Percentiles rank a stretch among this genome's conserved stretches.
Conservation (phyloP, 2,888 invertebrate genomes). For the Drosophila colorata region DNA sequence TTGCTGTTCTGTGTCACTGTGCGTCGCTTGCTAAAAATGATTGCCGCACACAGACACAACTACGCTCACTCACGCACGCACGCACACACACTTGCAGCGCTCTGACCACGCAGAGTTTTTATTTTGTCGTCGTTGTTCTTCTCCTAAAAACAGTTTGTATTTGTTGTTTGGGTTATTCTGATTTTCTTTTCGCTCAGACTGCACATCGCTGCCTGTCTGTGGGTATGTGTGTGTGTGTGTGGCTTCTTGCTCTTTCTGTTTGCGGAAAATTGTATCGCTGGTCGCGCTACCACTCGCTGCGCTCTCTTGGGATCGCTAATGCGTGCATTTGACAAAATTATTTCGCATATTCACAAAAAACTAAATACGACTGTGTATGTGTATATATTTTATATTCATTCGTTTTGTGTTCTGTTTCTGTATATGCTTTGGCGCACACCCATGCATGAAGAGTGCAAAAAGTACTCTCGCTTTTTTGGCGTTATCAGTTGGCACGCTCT, state of each 20-base stretch:
- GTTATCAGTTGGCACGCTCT: constrained; percentile 68
- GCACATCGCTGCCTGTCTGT: constrained; percentile 18
- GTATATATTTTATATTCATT: constrained; percentile 26
- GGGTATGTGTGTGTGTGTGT: constrained; percentile 12
- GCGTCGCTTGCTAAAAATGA: constrained; percentile 70
- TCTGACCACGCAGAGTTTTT: constrained; percentile 69
- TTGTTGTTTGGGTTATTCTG: constrained; percentile 72
- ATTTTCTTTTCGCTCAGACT: constrained; percentile 67
- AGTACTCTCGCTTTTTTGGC: constrained; percentile 72
- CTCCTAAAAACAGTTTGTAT: constrained; percentile 62
- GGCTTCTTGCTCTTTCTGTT: constrained; percentile 31
- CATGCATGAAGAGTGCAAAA: constrained; percentile 30
- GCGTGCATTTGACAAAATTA: constrained; percentile 43
- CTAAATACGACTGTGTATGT: constrained; percentile 3
- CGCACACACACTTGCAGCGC: constrained; percentile 30
- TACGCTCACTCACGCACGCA: constrained; percentile 10
- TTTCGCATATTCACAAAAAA: constrained; percentile 26
- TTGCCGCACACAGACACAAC: constrained; percentile 55
- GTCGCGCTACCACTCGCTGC: constrained; percentile 46
- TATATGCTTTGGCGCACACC: constrained; percentile 23
- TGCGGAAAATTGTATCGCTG: constrained; percentile 45
- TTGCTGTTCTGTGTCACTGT: constrained; percentile 55
- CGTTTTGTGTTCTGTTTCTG: constrained; percentile 31
- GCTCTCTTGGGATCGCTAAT: constrained; percentile 38
- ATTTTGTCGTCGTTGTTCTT: constrained; percentile 47